Conservation (phyloP, 2,113 vertebrate species). For the Perccottus glenii region DNA sequence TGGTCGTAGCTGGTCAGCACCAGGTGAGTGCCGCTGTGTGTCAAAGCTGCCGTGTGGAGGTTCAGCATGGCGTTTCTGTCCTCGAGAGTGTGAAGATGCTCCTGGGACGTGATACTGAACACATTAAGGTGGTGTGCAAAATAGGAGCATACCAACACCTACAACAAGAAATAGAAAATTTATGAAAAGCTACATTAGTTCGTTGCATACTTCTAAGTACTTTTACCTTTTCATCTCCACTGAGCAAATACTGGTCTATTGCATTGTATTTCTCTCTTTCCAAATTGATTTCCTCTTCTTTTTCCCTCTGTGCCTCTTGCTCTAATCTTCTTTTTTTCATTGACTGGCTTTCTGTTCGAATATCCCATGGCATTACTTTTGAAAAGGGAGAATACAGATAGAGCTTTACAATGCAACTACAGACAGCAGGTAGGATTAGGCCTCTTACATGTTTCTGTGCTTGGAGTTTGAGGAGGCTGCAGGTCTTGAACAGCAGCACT, state of each 20-base stretch:
- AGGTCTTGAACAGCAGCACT: slow-evolving; percentile 13
- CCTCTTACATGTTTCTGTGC: slow-evolving; percentile 21
- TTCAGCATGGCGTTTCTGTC: slow-evolving; percentile 64
- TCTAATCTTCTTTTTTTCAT: slow-evolving; percentile 57
- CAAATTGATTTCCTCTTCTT: slow-evolving; percentile 43
- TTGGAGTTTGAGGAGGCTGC: slow-evolving; percentile 9
- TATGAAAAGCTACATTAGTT: too few species aligned
- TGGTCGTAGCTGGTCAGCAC: slow-evolving; percentile 66
- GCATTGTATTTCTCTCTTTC: slow-evolving; percentile 63
- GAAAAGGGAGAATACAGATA: background rate
- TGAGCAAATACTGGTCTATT: slow-evolving; percentile 72
- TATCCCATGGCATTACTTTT: slow-evolving; percentile 61
- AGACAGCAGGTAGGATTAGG: background rate
- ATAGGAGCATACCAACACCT: slow-evolving; percentile 71
- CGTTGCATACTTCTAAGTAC: too few species aligned
- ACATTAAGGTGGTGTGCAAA: slow-evolving; percentile 60
- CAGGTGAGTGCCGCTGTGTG: slow-evolving; percentile 50
- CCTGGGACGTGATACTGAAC: slow-evolving; percentile 59
- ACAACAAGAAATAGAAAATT: background rate
- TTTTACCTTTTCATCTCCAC: slow-evolving; percentile 73
- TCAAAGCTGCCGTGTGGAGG: slow-evolving; percentile 61
- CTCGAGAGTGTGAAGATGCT: slow-evolving; percentile 65
- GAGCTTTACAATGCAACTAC: background rate
- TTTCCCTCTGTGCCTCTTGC: slow-evolving; percentile 57
- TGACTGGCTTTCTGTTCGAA: slow-evolving; percentile 67